phyloP scores from a whole-genome alignment of 1,140 invertebrate genomes.

The Zaprionus ghesquierei region DNA sequence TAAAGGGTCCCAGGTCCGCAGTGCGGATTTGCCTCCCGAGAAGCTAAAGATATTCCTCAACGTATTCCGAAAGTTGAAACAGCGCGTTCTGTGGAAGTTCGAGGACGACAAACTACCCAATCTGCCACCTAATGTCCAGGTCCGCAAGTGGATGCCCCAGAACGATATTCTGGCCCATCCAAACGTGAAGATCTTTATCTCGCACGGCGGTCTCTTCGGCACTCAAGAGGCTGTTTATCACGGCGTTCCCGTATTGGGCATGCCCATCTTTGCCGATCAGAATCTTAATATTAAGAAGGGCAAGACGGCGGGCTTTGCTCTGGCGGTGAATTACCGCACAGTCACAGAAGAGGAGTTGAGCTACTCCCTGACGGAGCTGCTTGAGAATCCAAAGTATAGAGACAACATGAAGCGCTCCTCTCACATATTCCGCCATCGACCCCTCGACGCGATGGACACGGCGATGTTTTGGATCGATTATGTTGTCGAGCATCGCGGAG shows the following conservation, averaged over 20 bases:
- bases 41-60: constrained; percentile 83
- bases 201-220: constrained; percentile 86
- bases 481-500: constrained; percentile 85
- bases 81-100: constrained; percentile 86
- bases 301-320: constrained; percentile 54
- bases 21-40: constrained; percentile 71
- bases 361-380: constrained; percentile 78
- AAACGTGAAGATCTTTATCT: constrained; percentile 85
- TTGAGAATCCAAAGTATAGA: constrained; percentile 82
- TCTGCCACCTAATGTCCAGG: constrained; percentile 84
- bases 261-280: constrained; percentile 86
- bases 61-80: constrained; percentile 83
- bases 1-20: constrained; percentile 53
- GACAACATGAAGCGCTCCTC: constrained; percentile 82
- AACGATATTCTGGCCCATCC: constrained; percentile 85
- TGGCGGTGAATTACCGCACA: constrained; percentile 45
- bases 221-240: constrained; percentile 85
- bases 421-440: constrained; percentile 84
- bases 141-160: constrained; percentile 86
- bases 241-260: constrained; percentile 85
- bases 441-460: constrained; percentile 83
- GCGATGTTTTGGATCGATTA: constrained; percentile 86
- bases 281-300: constrained; percentile 65
- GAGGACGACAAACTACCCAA: constrained; percentile 83
- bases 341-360: constrained; percentile 75